Conservation (phyloP, 2,113 vertebrate genomes). For the Gymnorhina tibicen region DNA sequence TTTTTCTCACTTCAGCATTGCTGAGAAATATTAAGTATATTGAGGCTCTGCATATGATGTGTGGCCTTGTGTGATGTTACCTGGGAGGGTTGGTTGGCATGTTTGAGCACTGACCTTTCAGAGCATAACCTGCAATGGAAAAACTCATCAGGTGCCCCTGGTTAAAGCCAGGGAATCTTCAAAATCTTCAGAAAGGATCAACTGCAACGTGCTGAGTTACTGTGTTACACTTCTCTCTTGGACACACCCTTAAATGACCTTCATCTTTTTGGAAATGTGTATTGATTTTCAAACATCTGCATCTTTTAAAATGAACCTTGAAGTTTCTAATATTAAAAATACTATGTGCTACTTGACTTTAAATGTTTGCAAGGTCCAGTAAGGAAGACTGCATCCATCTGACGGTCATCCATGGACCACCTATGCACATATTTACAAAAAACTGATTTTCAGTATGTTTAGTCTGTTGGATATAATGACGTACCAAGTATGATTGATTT, state of each 20-base stretch:
- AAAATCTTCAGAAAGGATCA: not conserved
- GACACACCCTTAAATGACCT: not conserved
- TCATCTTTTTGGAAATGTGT: not conserved
- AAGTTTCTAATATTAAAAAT: not conserved
- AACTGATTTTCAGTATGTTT: not conserved
- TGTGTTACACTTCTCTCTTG: not conserved
- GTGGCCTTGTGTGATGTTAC: not conserved
- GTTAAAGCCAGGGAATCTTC: not conserved
- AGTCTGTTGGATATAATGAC: not conserved
- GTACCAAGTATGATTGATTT: not conserved
- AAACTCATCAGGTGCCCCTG: not conserved
- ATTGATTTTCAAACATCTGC: not conserved
- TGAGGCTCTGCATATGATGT: not conserved
- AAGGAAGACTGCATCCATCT: not conserved
- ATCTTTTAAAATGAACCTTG: not conserved
- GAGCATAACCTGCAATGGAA: not conserved
- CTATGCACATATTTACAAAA: not conserved
- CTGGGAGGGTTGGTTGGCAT: not conserved
- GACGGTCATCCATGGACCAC: not conserved
- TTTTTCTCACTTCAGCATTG: not conserved
- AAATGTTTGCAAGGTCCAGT: not conserved
- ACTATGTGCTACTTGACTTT: not conserved
- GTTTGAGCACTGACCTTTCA: not conserved
- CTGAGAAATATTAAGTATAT: not conserved
- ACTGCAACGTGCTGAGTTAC: not conserved